Base-by-base conservation (phyloP, 1,140 invertebrate species). In the Yoshiicerus persimilis region DNA sequence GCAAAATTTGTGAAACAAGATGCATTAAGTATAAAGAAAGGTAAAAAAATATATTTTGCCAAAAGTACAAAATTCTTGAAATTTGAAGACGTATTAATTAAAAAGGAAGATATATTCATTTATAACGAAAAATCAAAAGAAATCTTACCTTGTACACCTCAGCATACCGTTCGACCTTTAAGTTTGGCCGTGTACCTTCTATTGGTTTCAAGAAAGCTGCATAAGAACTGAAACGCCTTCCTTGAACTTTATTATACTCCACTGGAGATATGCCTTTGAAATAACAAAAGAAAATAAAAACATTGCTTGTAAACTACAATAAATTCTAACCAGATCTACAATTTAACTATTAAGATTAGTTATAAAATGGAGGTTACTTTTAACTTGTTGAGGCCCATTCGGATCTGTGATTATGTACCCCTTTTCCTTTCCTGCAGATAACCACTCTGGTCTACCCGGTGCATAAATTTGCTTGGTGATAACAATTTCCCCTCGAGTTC, bases 351-450 rank as follows among this genome's bases (percentile, higher is more conserved):
- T 64, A 11, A 64, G 20, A 0, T 64, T n/a, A 64, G 13, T n/a
- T 64, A n/a, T n/a, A 23, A n/a, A 20, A 64, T 25, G 8, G 1
- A 66, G 10, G 32, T 80, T 13, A 80, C 75, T 80, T 80, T 80
- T 80, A 80, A 6, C 16, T 38, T 36, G 32, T 87, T 96, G 95
- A 88, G 97, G 96, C 1, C 97, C 97, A 92, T 98, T 98, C 64
- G 97, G 96, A 91, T 98, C 97, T 91, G 97, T 97, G 87, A 96
- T 95, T 8, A 16, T 27, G 91, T 98, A 99, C 0, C 98, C 98
- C 93, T 98, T 95, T 92, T 99, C 96, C 27, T 95, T 93, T 1
- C 97, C 98, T 4, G 95, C 97, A n/a, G 32, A 36, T 20, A 83
- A 23, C 32, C 77, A 62, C 23, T 77, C 62, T 1, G n/a, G 41